Percentiles rank a stretch among this genome's conserved stretches.
Conservation (phyloP, 2,113 vertebrate genomes). For the Paradoxurus hermaphroditus region DNA sequence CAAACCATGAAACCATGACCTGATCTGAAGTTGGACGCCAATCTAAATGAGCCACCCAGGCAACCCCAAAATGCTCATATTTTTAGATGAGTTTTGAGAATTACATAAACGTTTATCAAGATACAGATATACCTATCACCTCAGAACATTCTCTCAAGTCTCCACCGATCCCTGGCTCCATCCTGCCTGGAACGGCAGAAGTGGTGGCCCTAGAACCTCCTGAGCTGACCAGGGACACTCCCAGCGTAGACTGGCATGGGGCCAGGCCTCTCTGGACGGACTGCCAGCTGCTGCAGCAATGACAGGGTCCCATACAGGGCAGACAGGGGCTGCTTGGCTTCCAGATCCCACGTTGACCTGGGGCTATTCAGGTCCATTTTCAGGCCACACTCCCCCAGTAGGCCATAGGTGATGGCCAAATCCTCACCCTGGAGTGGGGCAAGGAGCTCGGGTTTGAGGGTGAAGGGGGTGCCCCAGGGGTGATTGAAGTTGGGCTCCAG, state of each 20-base stretch:
- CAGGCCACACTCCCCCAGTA: conserved; percentile 47
- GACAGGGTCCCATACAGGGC: conserved; percentile 7
- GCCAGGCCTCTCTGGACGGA: not conserved
- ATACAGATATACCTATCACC: not conserved
- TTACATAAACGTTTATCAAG: not conserved
- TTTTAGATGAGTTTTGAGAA: not conserved
- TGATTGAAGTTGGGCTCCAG: conserved; percentile 29
- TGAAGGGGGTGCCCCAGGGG: not conserved
- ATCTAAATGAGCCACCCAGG: no score
- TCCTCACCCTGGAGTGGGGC: not conserved
- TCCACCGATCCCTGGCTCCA: not conserved
- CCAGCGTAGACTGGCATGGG: rapidly evolving
- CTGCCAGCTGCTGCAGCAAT: not conserved
- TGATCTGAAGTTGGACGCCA: no score
- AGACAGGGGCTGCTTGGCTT: conserved; percentile 8
- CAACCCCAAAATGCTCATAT: not conserved
- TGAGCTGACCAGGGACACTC: not conserved
- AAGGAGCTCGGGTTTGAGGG: not conserved
- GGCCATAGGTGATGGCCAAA: not conserved
- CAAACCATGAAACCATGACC: no score
- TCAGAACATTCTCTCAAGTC: not conserved
- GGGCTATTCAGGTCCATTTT: not conserved
- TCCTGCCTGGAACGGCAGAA: no score
- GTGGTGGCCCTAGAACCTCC: rapidly evolving
- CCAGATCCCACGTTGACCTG: not conserved